Percentiles rank a stretch among this genome's conserved stretches.
Evolutionary conservation across 2,113 vertebrate species (phyloP).

Genomic region (zebrafish (Danio rerio)): GRCz12tu NC_133196.1:30438501-30439000

Average conservation of each 20-base stretch:
- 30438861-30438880: too few relatives aligned
- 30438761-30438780: neutral
- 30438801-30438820: neutral
- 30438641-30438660: neutral
- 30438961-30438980: too few relatives aligned
- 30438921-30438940: too few relatives aligned
- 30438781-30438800: neutral
- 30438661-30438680: neutral
- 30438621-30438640: neutral
- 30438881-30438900: too few relatives aligned
- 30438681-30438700: neutral
- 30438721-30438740: neutral
- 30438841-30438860: too few relatives aligned
- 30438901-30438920: too few relatives aligned
- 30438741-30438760: neutral
- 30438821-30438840: too few relatives aligned
- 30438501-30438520: constrained; percentile 58
- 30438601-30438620: neutral
- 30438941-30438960: too few relatives aligned
- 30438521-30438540: constrained; percentile 62
- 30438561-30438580: constrained; percentile 52
- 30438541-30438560: constrained; percentile 62
- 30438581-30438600: neutral
- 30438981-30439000: too few relatives aligned
- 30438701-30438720: neutral